A percentile compares a stretch with the other conserved stretches of the same genome.
phyloP scores from a whole-genome alignment of 2,113 vertebrate species.

The Corythaeola cristata region DNA sequence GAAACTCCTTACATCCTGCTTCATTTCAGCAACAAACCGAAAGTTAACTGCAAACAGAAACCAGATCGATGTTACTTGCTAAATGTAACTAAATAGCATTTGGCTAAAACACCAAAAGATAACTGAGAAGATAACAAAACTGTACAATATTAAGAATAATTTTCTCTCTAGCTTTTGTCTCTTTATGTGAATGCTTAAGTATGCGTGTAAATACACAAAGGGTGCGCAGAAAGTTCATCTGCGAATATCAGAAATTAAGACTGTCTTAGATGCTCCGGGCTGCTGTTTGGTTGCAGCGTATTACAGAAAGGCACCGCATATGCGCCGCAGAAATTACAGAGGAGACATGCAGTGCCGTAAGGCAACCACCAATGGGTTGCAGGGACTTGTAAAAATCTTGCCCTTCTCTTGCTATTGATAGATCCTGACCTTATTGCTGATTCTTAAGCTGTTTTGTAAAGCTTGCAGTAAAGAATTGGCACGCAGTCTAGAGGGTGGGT shows the following conservation, averaged over 20 bases:
- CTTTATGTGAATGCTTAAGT: background rate
- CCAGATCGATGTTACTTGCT: background rate
- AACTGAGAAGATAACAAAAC: background rate
- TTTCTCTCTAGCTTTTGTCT: background rate
- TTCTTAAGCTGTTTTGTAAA: conserved; percentile 32
- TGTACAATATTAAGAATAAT: background rate
- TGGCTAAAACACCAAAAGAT: background rate
- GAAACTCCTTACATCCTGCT: background rate
- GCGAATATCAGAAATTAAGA: background rate
- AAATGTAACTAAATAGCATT: background rate
- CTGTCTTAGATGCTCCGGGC: background rate
- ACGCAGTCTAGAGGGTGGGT: background rate
- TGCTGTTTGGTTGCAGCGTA: background rate
- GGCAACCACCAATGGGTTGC: background rate
- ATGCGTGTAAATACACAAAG: background rate
- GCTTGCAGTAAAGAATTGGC: background rate
- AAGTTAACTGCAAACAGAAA: background rate
- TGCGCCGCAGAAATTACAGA: background rate
- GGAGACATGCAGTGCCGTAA: background rate
- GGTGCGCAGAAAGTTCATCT: background rate
- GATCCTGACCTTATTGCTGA: conserved; percentile 4
- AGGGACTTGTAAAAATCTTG: background rate
- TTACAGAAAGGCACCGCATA: background rate
- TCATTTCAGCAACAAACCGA: background rate
- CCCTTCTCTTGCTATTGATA: background rate